Base-by-base conservation (phyloP, 2,113 vertebrate species). In the Dolichotis patagonum region DNA sequence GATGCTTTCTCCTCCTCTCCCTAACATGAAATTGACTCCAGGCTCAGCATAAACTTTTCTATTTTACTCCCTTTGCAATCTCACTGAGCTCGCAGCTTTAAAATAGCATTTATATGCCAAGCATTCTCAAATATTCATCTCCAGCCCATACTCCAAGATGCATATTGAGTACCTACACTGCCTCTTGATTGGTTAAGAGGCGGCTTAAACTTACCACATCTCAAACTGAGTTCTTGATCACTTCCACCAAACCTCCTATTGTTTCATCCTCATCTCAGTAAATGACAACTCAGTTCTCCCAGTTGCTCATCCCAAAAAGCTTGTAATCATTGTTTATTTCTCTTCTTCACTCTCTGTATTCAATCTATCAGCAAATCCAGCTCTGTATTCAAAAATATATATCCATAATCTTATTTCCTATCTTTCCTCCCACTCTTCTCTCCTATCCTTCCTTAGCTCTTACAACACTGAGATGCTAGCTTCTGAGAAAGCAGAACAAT, bases 311-410 rank as follows among this genome's bases (percentile, higher is more conserved):
- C 32, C n/a, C 80, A 85, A 94, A 95, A 78, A 32, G 20, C 41
- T 24, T 77, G 26, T 16, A 77, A 28, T 82, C 52, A 69, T 1
- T 49, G 26, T 67, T 85, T 62, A 67, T n/a, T 94, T 88, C 78
- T 75, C 63, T 81, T 93, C 38, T 20, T 73, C 17, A 75, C 38
- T 83, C 22, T 89, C n/a, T 71, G 3, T 91, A 85, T 77, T 88
- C 75, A 88, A 71, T n/a, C 65, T 71, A 83, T 32, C 16, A 94
- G 58, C 52, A 96, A 86, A 88, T 63, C 52, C 88, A 82, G 78
- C 62, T 93, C 38, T 62, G 38, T 58, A 65, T 49, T 60, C 41
- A 67, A 81, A 84, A 80, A 38, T 30, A 38, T 3, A 28, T 32
- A 92, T 19, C 84, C 46, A 32, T 43, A 92, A 90, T 41, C 4